These are phyloP conservation scores for Ceramica pisi DNA, from an alignment of 2,888 invertebrate genomes.

Conservation along the genomic window DNA sequence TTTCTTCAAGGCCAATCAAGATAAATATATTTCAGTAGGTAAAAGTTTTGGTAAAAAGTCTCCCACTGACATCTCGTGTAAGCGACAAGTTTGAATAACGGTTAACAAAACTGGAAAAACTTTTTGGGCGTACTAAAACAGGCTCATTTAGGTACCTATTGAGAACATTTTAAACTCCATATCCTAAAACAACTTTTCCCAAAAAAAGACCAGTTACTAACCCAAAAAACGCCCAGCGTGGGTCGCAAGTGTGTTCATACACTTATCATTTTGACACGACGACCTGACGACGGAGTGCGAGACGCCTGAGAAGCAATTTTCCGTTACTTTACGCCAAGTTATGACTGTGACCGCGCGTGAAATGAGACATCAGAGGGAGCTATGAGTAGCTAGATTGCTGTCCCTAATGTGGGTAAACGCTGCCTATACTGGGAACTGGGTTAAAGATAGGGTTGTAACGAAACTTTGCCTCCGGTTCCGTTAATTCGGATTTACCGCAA, in stretches of 20 bases:
- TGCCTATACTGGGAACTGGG: constrained; percentile 46
- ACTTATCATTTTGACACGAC: constrained; percentile 51
- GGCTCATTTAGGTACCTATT: not conserved
- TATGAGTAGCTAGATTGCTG: constrained; percentile 62
- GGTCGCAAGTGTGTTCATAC: constrained; percentile 33
- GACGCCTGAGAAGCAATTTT: constrained; percentile 68
- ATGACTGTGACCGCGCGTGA: constrained; percentile 67
- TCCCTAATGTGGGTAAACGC: constrained; percentile 52
- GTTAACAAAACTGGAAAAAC: not conserved
- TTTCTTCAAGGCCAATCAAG: not conserved
- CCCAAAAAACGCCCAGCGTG: constrained; percentile 25
- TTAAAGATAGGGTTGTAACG: constrained; percentile 31
- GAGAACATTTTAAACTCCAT: not conserved
- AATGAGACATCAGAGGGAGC: constrained; percentile 66
- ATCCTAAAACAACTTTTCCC: constrained; percentile 3
- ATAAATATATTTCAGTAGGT: not conserved
- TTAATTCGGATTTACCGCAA: not conserved
- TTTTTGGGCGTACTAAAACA: not conserved
- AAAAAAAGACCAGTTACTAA: not conserved
- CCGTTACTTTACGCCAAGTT: constrained; percentile 70
- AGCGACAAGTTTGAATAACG: not conserved
- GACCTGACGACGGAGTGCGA: constrained; percentile 53
- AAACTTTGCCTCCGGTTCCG: not conserved
- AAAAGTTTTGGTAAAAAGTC: not conserved
- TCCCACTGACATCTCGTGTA: not conserved